Percentiles rank a stretch among this genome's conserved stretches.
These are phyloP conservation scores for Napeogenes sylphis DNA, from an alignment of 2,888 invertebrate genomes.

Conservation along the genomic window DNA sequence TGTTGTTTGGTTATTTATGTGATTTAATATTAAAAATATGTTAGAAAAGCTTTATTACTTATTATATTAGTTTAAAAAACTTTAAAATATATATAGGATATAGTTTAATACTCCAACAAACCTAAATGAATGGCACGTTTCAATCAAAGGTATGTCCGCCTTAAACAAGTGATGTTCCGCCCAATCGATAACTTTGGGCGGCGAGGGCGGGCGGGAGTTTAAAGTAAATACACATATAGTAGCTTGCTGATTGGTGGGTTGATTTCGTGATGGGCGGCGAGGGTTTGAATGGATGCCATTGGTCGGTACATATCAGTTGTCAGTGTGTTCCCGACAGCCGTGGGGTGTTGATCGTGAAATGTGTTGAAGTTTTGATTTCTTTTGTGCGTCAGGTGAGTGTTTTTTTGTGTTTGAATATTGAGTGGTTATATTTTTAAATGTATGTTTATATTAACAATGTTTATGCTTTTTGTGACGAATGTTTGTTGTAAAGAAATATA, in stretches of 20 bases:
- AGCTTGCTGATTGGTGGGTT: constrained; percentile 41
- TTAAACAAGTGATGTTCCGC: constrained; percentile 69
- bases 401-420: constrained; percentile 1
- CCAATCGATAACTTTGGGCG: constrained; percentile 70
- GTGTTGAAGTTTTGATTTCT: constrained; percentile 22
- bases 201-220: constrained; percentile 61
- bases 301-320: constrained; percentile 12
- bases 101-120: constrained; percentile 59
- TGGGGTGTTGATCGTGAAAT: constrained; percentile 8
- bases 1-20: no score
- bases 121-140: constrained; percentile 36
- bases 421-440: no score
- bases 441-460: no score
- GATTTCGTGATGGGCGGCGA: constrained; percentile 11
- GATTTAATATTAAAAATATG: no score
- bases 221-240: constrained; percentile 69
- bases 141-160: constrained; percentile 74
- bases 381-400: constrained; percentile 26
- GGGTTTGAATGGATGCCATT: constrained; percentile 23
- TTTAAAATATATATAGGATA: constrained; percentile 39
- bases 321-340: constrained; percentile 32
- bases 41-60: no score
- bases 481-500: no score
- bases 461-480: no score
- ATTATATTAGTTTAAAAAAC: constrained; percentile 22